Evolutionary conservation across 2,797 vertebrate genomes (phyloP).

Genomic region (Synaphobranchus kaupii): DNA sequence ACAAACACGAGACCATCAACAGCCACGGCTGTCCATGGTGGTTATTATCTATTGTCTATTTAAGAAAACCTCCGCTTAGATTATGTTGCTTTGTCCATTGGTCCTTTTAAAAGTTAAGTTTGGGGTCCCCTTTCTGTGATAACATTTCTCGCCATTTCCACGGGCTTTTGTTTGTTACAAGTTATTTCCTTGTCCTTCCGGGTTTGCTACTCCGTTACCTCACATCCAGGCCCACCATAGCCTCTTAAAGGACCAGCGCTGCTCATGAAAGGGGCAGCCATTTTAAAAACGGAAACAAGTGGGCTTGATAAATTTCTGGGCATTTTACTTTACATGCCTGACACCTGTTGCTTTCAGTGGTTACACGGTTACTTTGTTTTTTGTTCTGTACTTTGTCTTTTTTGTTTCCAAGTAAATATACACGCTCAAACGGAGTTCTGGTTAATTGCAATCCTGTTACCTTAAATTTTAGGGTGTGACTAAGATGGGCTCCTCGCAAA

Average conservation of each 20-base stretch:
- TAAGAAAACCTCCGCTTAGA: not conserved
- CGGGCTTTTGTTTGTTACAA: constrained; percentile 48
- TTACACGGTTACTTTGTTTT: not conserved
- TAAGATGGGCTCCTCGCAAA: not conserved
- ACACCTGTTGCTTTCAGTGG: not conserved
- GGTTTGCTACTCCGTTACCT: constrained; percentile 34
- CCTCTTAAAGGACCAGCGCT: constrained; percentile 24
- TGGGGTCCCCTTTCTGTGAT: constrained; percentile 29
- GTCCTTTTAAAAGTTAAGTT: constrained; percentile 21
- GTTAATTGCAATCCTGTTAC: not conserved
- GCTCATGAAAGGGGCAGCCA: not conserved
- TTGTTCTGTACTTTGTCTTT: not conserved
- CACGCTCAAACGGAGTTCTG: not conserved
- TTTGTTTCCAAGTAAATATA: not conserved
- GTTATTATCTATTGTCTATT: not conserved
- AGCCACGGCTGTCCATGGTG: not conserved
- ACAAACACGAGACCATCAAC: constrained; percentile 4
- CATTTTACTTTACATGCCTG: not conserved
- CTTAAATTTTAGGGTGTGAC: not conserved
- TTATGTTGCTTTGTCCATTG: not conserved
- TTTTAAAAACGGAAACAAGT: not conserved
- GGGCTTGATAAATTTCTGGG: not conserved
- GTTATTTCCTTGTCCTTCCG: constrained; percentile 48
- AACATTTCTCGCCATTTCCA: constrained; percentile 42
- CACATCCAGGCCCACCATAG: not conserved